Evolutionary conservation across 2,113 vertebrate genomes (phyloP).

Genomic region (Nasalis larvatus): DNA sequence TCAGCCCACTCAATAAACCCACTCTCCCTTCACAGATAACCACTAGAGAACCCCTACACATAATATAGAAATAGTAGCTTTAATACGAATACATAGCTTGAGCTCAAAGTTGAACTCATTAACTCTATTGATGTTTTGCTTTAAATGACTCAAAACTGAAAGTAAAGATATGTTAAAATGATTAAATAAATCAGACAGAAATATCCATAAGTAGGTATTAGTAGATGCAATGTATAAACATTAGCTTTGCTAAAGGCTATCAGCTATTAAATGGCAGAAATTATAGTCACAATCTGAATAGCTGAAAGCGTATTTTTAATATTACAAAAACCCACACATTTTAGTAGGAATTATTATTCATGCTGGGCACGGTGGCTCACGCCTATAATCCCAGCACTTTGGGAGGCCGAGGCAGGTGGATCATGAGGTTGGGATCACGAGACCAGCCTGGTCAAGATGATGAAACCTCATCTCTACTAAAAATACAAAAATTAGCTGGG

Average conservation of each 20-base stretch:
- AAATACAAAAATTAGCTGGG: no score
- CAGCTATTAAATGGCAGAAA: background rate
- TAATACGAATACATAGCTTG: slow-evolving; percentile 30
- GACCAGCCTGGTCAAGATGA: no score
- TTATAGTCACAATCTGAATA: background rate
- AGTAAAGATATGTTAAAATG: slow-evolving; percentile 19
- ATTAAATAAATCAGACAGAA: slow-evolving; percentile 12
- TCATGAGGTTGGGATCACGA: no score
- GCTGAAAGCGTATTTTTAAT: background rate
- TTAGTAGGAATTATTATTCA: background rate
- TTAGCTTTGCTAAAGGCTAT: background rate
- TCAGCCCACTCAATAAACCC: slow-evolving; percentile 21
- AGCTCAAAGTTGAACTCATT: slow-evolving; percentile 32
- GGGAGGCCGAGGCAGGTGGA: no score
- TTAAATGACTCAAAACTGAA: slow-evolving; percentile 11
- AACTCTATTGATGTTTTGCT: slow-evolving; percentile 27
- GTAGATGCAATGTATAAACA: background rate
- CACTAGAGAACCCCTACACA: background rate
- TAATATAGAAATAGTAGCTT: slow-evolving; percentile 44
- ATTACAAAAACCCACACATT: slow-evolving; percentile 20
- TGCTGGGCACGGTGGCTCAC: no score
- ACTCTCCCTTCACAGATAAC: background rate
- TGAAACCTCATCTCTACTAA: no score
- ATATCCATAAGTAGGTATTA: background rate
- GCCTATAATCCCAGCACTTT: no score